These are phyloP conservation scores for Tapirus terrestris DNA, from an alignment of 2,113 vertebrate genomes.

Conservation along the genomic window DNA sequence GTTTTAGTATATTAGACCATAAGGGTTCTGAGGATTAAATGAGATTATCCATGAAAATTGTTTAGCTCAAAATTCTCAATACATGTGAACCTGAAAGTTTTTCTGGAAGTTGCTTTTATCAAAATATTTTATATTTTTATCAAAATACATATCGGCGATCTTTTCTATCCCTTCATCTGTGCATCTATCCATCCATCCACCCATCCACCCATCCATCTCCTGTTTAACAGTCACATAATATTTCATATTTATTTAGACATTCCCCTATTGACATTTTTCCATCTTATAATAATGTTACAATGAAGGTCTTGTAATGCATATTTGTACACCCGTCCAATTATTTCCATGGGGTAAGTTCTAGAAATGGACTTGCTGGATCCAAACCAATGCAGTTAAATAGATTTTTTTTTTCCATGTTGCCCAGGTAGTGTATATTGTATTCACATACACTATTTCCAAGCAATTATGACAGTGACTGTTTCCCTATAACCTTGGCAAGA, in stretches of 20 bases:
- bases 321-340: not conserved
- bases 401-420: not conserved
- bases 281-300: not conserved
- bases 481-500: not conserved
- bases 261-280: not conserved
- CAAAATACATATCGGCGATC: not conserved
- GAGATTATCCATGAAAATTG: constrained; percentile 38
- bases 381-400: not conserved
- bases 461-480: not conserved
- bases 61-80: not conserved
- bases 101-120: constrained; percentile 39
- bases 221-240: not conserved
- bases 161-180: not conserved
- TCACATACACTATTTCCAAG: not conserved
- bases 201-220: not conserved
- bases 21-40: not conserved
- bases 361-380: not conserved
- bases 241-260: constrained; percentile 3
- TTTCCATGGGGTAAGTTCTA: not conserved
- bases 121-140: not conserved
- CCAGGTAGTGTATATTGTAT: too few species aligned
- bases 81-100: not conserved
- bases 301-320: not conserved
- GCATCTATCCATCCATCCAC: not conserved
- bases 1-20: constrained; percentile 5